Base-by-base conservation (phyloP, 2,113 vertebrate species). In the Notothenia rossii region DNA sequence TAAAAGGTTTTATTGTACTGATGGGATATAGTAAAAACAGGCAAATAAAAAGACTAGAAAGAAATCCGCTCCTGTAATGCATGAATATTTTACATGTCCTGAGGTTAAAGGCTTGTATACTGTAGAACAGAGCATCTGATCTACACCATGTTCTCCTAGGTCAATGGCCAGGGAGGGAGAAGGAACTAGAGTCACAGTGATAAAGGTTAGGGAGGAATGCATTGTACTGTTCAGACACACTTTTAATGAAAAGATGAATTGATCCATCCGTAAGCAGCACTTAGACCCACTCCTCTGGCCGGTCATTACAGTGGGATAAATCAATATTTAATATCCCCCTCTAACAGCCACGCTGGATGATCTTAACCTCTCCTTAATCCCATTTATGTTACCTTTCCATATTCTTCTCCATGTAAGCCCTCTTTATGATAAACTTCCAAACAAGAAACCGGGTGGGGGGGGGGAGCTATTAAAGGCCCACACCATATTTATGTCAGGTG, bases 251-350 rank as follows among this genome's bases (percentile, higher is more conserved):
- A 94, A 95, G 94, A 96, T 96, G 95, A 96, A 96, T 94, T 92
- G 94, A 95, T 95, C 93, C 95, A 94, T 96, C 93, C 93, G 88
- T 88, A 95, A 95, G 94, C 91, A 95, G 94, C 96, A 96, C 95
- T 96, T 96, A 96, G 95, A 91, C 89, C 95, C 92, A 95, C 93
- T 95, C 94, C 94, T 93, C 94, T 92, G 82, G 83, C 90, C 70
- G 89, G 94, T 95, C 93, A 93, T 94, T 94, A 95, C 90, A 95
- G 91, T 81, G 93, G 94, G 88, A 95, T 96, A 97, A 97, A 96
- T 96, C 96, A 97, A 95, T 96, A 96, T 96, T 96, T 97, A 97
- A 97, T 97, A 97, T 95, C 95, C 95, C 92, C 81, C 77, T 93
- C 86, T 94, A 93, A 96, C 90, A 95, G 92, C 93, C 88, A 81